A percentile compares a stretch with the other conserved stretches of the same genome.
These are phyloP conservation scores for Napeogenes inachia DNA, from an alignment of 2,888 invertebrate genomes.

Conservation along the genomic window DNA sequence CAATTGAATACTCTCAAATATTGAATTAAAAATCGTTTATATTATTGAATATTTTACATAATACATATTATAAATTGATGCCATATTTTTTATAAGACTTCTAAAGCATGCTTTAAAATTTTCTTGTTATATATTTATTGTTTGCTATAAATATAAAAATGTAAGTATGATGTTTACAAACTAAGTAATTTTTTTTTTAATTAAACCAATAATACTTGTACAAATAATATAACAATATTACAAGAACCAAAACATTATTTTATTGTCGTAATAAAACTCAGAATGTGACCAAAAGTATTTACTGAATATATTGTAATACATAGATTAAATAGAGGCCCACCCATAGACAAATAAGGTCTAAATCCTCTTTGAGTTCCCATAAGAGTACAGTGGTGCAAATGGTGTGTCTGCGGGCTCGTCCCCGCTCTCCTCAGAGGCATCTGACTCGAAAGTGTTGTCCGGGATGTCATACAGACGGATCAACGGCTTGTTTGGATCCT, in stretches of 20 bases:
- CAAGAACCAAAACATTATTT: not conserved
- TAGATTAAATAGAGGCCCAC: slow-evolving; percentile 18
- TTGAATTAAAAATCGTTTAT: no score
- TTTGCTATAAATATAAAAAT: no score
- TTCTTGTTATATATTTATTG: no score
- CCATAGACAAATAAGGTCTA: slow-evolving; percentile 34
- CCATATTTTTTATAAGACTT: no score
- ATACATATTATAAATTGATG: no score
- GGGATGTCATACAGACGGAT: slow-evolving; percentile 98
- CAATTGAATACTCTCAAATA: no score
- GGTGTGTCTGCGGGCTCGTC: slow-evolving; percentile 79
- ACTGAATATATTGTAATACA: slow-evolving; percentile 62
- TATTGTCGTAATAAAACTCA: slow-evolving; percentile 36
- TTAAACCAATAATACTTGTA: slow-evolving; percentile 2
- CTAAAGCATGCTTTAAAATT: no score
- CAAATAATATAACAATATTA: slow-evolving; percentile 8
- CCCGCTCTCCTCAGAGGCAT: slow-evolving; percentile 93
- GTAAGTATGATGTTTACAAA: no score
- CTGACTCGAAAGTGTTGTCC: slow-evolving; percentile 98
- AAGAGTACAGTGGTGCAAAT: slow-evolving; percentile 71
- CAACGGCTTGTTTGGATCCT: slow-evolving; percentile 99
- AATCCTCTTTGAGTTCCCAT: slow-evolving; percentile 71
- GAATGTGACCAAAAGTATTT: slow-evolving; percentile 60
- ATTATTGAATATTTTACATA: no score
- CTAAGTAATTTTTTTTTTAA: no score